Percentiles rank a stretch among this genome's conserved stretches.
Evolutionary conservation across 2,797 vertebrate genomes (phyloP).

Genomic region (Chiroxiphia lanceolata): DNA sequence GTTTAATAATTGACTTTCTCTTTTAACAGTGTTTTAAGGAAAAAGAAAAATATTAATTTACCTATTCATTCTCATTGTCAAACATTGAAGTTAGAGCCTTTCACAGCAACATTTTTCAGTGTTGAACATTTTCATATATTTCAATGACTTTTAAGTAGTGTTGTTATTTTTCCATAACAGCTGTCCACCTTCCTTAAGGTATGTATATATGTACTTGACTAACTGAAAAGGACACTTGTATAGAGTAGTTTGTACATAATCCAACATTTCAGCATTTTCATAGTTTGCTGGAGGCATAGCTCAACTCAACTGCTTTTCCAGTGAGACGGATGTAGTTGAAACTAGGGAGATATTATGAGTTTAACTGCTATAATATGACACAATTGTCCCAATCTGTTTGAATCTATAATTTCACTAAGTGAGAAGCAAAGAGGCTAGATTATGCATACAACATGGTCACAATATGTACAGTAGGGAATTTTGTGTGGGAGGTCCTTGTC

Average conservation of each 20-base stretch:
- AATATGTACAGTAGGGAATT: background rate
- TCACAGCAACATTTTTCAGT: background rate
- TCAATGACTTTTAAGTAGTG: background rate
- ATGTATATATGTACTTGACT: background rate
- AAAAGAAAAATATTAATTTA: background rate
- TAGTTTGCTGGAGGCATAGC: background rate
- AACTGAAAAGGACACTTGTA: background rate
- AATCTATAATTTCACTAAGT: background rate
- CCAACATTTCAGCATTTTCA: background rate
- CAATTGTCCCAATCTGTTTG: background rate
- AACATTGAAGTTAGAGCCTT: slow-evolving; percentile 10
- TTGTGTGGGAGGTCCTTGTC: background rate
- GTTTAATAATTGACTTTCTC: slow-evolving; percentile 24
- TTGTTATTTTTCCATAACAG: background rate
- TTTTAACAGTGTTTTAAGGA: background rate
- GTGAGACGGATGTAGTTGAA: background rate
- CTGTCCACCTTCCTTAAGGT: background rate
- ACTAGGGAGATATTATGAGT: background rate
- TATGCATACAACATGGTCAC: background rate
- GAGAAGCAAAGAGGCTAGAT: background rate
- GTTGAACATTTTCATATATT: background rate
- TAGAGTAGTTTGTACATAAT: background rate
- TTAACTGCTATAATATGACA: background rate
- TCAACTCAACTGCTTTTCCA: background rate
- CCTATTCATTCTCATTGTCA: background rate